These are phyloP conservation scores for Brachyhypopomus gauderio DNA, from an alignment of 2,113 vertebrate species.

Conservation along the genomic window DNA sequence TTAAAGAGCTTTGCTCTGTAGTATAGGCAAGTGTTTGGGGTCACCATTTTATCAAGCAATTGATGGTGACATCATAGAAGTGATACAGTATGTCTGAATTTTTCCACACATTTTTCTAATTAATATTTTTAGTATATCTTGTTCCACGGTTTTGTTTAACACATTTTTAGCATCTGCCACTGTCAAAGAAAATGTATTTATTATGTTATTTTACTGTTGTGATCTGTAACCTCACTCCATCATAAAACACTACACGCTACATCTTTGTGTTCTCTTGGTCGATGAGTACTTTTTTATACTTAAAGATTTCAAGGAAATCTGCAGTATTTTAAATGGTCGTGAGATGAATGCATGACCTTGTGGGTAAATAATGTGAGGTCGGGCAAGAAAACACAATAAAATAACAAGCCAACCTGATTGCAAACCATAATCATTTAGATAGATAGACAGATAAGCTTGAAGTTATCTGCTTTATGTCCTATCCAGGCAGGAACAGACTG, in stretches of 20 bases:
- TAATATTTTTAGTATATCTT: not conserved
- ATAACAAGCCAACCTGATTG: too few relatives aligned
- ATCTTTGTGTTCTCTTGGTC: not conserved
- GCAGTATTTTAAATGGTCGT: too few relatives aligned
- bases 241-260: constrained; percentile 70
- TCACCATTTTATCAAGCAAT: not conserved
- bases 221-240: constrained; percentile 69
- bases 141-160: constrained; percentile 33
- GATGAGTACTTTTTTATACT: not conserved
- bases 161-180: not conserved
- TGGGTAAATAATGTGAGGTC: too few relatives aligned
- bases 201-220: constrained; percentile 62
- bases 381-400: too few relatives aligned
- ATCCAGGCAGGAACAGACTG: too few relatives aligned
- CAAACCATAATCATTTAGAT: too few relatives aligned
- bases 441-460: too few relatives aligned
- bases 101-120: not conserved
- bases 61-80: not conserved
- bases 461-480: too few relatives aligned
- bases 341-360: too few relatives aligned
- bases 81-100: not conserved
- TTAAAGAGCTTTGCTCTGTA: too few relatives aligned
- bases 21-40: not conserved
- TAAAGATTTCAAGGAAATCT: too few relatives aligned
- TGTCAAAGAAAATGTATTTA: constrained; percentile 72